Evolutionary conservation across 2,888 invertebrate genomes (phyloP), one percentile per base, ranked within the genome.

Genomic region (Thelaira solivaga): DNA sequence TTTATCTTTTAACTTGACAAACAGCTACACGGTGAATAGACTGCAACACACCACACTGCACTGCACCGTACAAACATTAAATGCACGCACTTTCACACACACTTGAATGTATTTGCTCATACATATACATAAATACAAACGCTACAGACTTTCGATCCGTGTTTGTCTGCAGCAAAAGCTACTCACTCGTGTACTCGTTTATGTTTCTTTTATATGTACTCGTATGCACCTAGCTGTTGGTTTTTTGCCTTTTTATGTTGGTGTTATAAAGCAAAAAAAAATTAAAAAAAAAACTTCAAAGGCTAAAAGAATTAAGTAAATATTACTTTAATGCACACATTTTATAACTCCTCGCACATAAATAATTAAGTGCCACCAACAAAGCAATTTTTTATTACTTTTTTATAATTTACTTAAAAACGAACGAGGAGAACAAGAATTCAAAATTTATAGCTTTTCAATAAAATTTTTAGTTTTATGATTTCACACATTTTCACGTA

Each of bases 321-420:
- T 71, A 62, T 59, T 61, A 69, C 36, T 68, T 67, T 22, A 61
- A 61, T 62, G 68, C 64, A 59, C 59, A 57, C n/a, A n/a, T n/a
- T 51, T 72, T 69, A 55, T 62, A 22, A 53, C 13, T 61, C 18
- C 29, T 22, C 41, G 7, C n/a, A n/a, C n/a, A n/a, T n/a, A n/a
- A n/a, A n/a, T 26, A 31, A 16, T 41, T 24, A 34, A 29, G 47
- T 55, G 45, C 16, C 67, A 51, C 26, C 43, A 59, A 51, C 36
- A 29, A 61, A 34, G 59, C 41, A 29, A n/a, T 43, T 57, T 57
- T 69, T 11, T 8, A 18, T 41, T 43, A 39, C 57, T 41, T 59
- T 29, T 64, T 16, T 29, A 10, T 20, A 16, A 41, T 18, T 31
- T 49, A 51, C 34, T 47, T 20, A 34, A 8, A 13, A 22, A 22